These are phyloP conservation scores for Gymnoscopelus microlampas DNA, from an alignment of 2,797 vertebrate species.

Conservation along the genomic window DNA sequence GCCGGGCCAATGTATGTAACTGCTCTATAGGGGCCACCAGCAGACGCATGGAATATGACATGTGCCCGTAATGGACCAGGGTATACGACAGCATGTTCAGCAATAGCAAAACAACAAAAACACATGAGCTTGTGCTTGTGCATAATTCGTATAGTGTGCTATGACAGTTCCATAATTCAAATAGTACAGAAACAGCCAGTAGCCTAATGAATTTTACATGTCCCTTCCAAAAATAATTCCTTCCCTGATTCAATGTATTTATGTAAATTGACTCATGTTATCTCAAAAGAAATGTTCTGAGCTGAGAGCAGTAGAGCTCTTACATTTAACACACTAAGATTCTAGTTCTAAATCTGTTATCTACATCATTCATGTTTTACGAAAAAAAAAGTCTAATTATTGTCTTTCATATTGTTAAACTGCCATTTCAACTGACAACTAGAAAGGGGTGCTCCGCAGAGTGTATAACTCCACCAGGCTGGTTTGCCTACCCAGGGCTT, in stretches of 20 bases:
- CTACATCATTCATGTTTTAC: too few relatives aligned
- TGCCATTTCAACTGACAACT: too few relatives aligned
- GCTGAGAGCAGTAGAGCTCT: too few relatives aligned
- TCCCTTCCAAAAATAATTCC: background rate
- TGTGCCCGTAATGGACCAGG: conserved; percentile 27
- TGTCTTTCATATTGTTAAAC: too few relatives aligned
- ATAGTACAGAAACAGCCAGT: too few relatives aligned
- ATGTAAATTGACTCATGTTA: background rate
- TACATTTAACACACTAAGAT: too few relatives aligned
- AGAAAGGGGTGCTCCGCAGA: too few relatives aligned
- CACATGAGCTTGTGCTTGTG: conserved; percentile 6
- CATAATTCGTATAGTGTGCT: conserved; percentile 6
- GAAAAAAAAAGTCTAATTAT: too few relatives aligned
- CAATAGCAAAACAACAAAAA: conserved; percentile 12
- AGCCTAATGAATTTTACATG: background rate
- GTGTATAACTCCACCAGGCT: too few relatives aligned
- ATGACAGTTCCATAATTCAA: background rate
- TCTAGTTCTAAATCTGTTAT: too few relatives aligned
- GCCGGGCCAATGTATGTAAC: conserved; percentile 27
- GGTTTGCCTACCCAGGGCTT: too few relatives aligned
- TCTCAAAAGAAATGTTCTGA: too few relatives aligned
- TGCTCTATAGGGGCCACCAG: conserved; percentile 32
- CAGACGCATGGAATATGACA: conserved; percentile 35
- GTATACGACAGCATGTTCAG: conserved; percentile 29
- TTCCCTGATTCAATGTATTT: background rate